Evolutionary conservation across 1,140 invertebrate genomes (phyloP).

Genomic region (Trichoplusia ni): DNA sequence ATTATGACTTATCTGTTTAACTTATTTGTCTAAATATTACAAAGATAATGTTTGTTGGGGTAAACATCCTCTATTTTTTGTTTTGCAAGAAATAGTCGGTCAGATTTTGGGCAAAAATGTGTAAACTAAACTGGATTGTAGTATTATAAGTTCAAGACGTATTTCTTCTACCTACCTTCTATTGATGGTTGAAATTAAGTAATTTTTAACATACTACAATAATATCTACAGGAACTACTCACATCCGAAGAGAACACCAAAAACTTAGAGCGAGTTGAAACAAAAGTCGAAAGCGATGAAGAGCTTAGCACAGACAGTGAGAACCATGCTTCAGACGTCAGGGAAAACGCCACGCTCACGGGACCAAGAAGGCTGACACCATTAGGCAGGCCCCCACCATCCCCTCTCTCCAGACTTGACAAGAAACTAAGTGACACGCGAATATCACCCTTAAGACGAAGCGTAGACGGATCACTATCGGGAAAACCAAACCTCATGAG

Average conservation of each 20-base stretch:
- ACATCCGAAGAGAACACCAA: conserved; percentile 79
- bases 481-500: conserved; percentile 54
- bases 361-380: conserved; percentile 51
- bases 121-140: too few species aligned
- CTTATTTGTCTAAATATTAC: too few species aligned
- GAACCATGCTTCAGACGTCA: conserved; percentile 63
- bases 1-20: too few species aligned
- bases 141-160: too few species aligned
- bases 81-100: too few species aligned
- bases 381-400: conserved; percentile 62
- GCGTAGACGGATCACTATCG: conserved; percentile 53
- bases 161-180: too few species aligned
- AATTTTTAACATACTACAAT: background rate
- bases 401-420: conserved; percentile 62
- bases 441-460: conserved; percentile 64
- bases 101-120: too few species aligned
- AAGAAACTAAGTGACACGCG: conserved; percentile 67
- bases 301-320: conserved; percentile 76
- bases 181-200: background rate
- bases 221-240: conserved; percentile 63
- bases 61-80: too few species aligned
- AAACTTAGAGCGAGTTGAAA: conserved; percentile 70
- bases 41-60: too few species aligned
- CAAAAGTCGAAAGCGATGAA: conserved; percentile 76
- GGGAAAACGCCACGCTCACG: conserved; percentile 47